phyloP scores from a whole-genome alignment of 1,140 invertebrate genomes.

The Drosophila miranda region DNA sequence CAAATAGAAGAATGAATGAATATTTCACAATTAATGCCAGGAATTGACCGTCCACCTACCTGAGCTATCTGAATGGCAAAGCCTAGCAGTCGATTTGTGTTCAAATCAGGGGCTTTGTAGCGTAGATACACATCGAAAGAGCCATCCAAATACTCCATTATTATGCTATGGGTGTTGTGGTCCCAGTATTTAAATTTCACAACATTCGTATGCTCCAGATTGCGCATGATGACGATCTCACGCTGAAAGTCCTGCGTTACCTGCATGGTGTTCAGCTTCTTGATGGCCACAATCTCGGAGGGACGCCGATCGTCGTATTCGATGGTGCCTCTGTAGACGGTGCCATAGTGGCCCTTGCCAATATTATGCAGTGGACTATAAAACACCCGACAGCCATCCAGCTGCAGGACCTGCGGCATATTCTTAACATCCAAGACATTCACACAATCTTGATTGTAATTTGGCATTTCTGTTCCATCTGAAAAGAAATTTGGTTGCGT shows the following conservation, averaged over 20 bases:
- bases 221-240: conserved; percentile 91
- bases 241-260: conserved; percentile 85
- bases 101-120: conserved; percentile 85
- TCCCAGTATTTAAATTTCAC: conserved; percentile 92
- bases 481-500: background rate
- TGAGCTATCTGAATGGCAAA: conserved; percentile 86
- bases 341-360: conserved; percentile 73
- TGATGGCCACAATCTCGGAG: conserved; percentile 86
- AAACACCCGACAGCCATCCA: conserved; percentile 64
- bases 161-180: conserved; percentile 89
- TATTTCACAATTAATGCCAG: background rate
- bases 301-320: conserved; percentile 50
- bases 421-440: background rate
- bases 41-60: conserved; percentile 77
- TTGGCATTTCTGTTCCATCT: conserved; percentile 15
- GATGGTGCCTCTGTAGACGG: conserved; percentile 62
- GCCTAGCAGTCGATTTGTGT: conserved; percentile 85
- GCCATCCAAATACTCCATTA: conserved; percentile 95
- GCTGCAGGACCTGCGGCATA: conserved; percentile 50
- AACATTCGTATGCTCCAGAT: conserved; percentile 92
- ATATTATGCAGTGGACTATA: conserved; percentile 60
- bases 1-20: background rate
- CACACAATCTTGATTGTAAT: no score
- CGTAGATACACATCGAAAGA: conserved; percentile 91
- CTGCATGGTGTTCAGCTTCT: conserved; percentile 85